Evolutionary conservation across 2,113 vertebrate genomes (phyloP), one percentile per base, ranked within the genome.

Genomic region (Riparia riparia): DNA sequence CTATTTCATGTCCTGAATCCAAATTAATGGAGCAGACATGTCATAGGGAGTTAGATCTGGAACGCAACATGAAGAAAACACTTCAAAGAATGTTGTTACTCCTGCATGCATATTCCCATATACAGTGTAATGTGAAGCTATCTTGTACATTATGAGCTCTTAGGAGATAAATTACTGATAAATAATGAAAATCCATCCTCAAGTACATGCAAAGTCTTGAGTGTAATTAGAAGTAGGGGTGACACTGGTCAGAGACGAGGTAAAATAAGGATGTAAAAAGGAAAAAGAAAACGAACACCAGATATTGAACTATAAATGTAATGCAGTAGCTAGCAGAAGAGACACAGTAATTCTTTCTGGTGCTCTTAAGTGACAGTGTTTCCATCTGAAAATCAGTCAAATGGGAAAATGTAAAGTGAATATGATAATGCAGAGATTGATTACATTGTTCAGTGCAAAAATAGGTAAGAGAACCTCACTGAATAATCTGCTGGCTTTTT

Each of bases 391-490:
- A 91, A 93, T 89, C 89, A 85, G 61, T 80, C 47, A 82, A 93
- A 93, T 63, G 29, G 70, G 41, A 82, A 95, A 92, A 96, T 83
- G 39, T 81, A 78, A 89, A 91, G 28, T 70, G 83, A 86, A 79
- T 90, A 72, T 93, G 84, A 68, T 94, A 95, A 95, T 86, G 37
- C 19, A 61, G 92, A 79, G 64, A 61, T 51, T 95, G 87, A 96
- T 95, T 79, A 51, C 70, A 69, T 80, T 82, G 73, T 91, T 87
- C 85, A 69, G 53, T 85, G 31, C 19, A 92, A 90, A 82, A 79
- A 94, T 44, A 41, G 32, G 12, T 60, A 57, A 39, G 41, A 76
- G 22, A 76, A 58, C 8, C 20, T 78, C 63, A 41, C 17, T 92
- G 50, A 95, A 77, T 53, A 51, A 78, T 86, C 41, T 89, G 12